Percentiles rank a stretch among this genome's conserved stretches.
Conservation (phyloP, 2,797 vertebrate species). For the Hyperoplus immaculatus region DNA sequence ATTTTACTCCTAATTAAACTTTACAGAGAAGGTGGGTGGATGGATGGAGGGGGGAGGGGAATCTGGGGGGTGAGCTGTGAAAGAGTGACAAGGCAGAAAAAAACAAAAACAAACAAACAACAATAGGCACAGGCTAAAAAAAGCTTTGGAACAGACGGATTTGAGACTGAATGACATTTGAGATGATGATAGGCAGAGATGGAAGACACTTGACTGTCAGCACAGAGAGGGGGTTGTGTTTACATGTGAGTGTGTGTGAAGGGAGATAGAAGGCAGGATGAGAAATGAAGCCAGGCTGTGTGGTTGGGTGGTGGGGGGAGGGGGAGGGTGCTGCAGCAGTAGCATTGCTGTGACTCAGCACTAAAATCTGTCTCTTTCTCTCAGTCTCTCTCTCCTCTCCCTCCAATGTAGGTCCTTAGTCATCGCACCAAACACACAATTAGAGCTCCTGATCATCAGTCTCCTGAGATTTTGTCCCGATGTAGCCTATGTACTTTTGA, state of each 20-base stretch:
- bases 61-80: constrained; percentile 27
- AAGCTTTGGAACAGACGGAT: constrained; percentile 22
- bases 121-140: constrained; percentile 27
- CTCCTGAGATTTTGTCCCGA: constrained; percentile 42
- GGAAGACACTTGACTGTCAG: constrained; percentile 3
- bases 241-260: constrained; percentile 11
- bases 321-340: constrained; percentile 73
- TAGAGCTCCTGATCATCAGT: constrained; percentile 34
- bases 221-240: not conserved
- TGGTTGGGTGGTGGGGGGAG: constrained; percentile 47
- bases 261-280: constrained; percentile 54
- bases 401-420: constrained; percentile 65
- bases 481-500: constrained; percentile 3
- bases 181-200: constrained; percentile 15
- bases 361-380: constrained; percentile 57
- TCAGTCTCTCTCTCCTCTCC: constrained; percentile 50
- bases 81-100: constrained; percentile 51
- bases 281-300: constrained; percentile 62
- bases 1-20: constrained; percentile 80
- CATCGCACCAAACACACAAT: constrained; percentile 55
- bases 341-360: constrained; percentile 80
- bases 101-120: constrained; percentile 25
- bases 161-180: constrained; percentile 7
- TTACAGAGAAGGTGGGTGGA: constrained; percentile 51
- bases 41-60: constrained; percentile 18